Evolutionary conservation across 2,797 vertebrate genomes (phyloP), one percentile per base, ranked within the genome.

Genomic region (Typhlichthys eigenmanni): DNA sequence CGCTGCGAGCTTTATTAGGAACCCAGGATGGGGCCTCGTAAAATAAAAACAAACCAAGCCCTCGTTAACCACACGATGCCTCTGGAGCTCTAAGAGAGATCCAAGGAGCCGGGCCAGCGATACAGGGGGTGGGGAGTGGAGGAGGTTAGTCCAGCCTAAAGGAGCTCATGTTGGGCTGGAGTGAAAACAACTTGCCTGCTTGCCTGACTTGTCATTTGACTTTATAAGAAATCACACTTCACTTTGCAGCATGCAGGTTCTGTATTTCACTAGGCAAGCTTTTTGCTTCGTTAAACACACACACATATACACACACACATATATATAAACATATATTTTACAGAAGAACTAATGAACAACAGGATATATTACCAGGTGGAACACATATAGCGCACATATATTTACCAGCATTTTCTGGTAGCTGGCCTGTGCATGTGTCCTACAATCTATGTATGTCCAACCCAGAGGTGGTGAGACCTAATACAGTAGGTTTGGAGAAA

Each of bases 1-100:
- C 61, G 45, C 80, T 76, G 64, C 14, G 13, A 79, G 87, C 85
- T 89, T 88, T 77, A 89, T 89, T 86, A 87, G 86, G 75, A 81
- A 78, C 76, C 68, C 46, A 74, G 70, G 71, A 74, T 59, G 79
- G 69, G 74, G 65, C 58, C 72, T 80, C 1, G 13, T 68, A 64
- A 74, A 71, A 75, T 79, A 57, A 49, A 60, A 5, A 5, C 14
- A 48, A 64, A 64, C 73, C 60, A 62, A 74, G 64, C 61, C 45
- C 78, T 82, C 34, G 82, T 86, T 85, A 87, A 85, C 76, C 66
- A 52, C 60, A 71, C 77, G 64, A 69, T 78, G 84, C 79, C 76
- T 79, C 58, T 14, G 11, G 66, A 76, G 70, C n/a, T 1, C 55
- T 9, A 38, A 32, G 50, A 55, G 68, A 68, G 76, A 78, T 16